These are phyloP conservation scores for Porites evermanni DNA, from an alignment of 92 coral and sea anemone species.

Conservation along the genomic window DNA sequence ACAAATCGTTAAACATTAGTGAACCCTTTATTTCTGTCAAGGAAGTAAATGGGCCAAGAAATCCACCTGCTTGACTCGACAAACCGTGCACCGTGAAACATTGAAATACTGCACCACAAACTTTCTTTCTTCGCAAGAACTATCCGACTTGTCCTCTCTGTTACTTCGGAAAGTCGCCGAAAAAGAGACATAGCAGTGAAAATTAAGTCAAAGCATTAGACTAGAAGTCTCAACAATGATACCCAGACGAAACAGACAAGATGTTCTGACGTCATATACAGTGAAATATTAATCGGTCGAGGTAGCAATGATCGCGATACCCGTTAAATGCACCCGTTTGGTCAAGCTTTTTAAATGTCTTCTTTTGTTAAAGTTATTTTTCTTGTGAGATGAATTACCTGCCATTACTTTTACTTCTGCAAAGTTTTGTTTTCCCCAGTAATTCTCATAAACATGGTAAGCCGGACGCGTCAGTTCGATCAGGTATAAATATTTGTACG, in stretches of 20 bases:
- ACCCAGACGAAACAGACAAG: slow-evolving; percentile 14
- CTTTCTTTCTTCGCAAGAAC: not conserved
- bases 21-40: not conserved
- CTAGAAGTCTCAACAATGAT: not conserved
- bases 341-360: slow-evolving; percentile 21
- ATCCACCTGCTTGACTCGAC: slow-evolving; percentile 29
- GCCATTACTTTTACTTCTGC: slow-evolving; percentile 32
- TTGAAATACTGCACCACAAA: too few relatives aligned
- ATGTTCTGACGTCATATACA: slow-evolving; percentile 27
- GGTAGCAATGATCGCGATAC: slow-evolving; percentile 24
- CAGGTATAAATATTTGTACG: not conserved
- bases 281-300: slow-evolving; percentile 46
- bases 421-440: slow-evolving; percentile 10
- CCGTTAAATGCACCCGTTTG: slow-evolving; percentile 25
- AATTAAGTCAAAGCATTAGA: not conserved
- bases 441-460: slow-evolving; percentile 25
- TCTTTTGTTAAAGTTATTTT: not conserved
- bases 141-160: not conserved
- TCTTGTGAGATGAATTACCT: slow-evolving; percentile 45
- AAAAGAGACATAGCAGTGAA: not conserved
- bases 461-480: not conserved
- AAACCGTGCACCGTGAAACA: slow-evolving; percentile 1
- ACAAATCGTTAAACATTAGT: not conserved
- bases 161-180: not conserved
- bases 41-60: slow-evolving; percentile 9